Percentiles rank a stretch among this genome's conserved stretches.
phyloP scores from a whole-genome alignment of 2,888 invertebrate species.

The Drosophila sordidula region DNA sequence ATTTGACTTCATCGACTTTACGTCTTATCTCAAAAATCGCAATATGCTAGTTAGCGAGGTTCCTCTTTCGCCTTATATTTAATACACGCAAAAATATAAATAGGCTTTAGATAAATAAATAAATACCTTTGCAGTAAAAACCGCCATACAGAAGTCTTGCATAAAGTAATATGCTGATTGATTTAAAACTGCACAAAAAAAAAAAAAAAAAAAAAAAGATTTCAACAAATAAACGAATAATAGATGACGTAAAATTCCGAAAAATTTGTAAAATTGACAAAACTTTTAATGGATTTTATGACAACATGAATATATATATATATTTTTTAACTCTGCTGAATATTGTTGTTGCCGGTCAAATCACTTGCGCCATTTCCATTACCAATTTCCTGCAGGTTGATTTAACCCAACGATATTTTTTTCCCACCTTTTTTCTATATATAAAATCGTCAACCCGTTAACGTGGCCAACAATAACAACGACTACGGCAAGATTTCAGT shows the following conservation, averaged over 20 bases:
- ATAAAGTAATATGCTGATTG: constrained; percentile 22
- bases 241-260: neutral
- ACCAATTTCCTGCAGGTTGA: constrained; percentile 42
- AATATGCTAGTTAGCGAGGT: no score
- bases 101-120: no score
- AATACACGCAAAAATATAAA: no score
- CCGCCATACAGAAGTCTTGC: neutral
- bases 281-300: constrained; percentile 42
- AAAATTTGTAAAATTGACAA: constrained; percentile 25
- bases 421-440: neutral
- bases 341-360: constrained; percentile 29
- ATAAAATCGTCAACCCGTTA: constrained; percentile 46
- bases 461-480: constrained; percentile 12
- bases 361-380: constrained; percentile 51
- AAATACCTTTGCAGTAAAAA: neutral
- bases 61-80: no score
- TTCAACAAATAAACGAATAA: neutral
- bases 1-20: no score
- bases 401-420: constrained; percentile 14
- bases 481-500: constrained; percentile 18
- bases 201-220: constrained; percentile 1
- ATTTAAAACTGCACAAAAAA: constrained; percentile 13
- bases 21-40: no score
- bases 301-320: constrained; percentile 7
- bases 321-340: neutral